These are phyloP conservation scores for Sminthurinus signatus DNA, from an alignment of 1,140 invertebrate genomes.

Conservation along the genomic window DNA sequence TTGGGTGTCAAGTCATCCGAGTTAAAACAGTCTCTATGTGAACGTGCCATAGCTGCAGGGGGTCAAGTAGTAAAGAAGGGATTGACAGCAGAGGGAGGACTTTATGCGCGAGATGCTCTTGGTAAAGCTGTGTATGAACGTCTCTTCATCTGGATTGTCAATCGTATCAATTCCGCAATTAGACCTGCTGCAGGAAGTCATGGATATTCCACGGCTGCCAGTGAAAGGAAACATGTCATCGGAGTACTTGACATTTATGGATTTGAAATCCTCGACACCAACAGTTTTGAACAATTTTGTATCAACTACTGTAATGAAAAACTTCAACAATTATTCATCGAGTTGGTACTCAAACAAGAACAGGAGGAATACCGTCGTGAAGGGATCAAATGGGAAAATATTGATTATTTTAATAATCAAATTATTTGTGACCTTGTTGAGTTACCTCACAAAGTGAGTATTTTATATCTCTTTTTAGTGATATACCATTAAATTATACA, in stretches of 20 bases:
- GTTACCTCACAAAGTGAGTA: constrained; percentile 2
- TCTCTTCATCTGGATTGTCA: constrained; percentile 87
- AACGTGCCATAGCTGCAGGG: constrained; percentile 82
- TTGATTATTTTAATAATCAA: constrained; percentile 78
- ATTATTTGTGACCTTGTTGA: constrained; percentile 17
- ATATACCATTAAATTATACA: no score
- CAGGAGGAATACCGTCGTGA: constrained; percentile 90
- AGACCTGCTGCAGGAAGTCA: constrained; percentile 49
- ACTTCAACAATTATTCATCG: constrained; percentile 91
- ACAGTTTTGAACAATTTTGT: constrained; percentile 61
- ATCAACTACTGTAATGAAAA: constrained; percentile 98
- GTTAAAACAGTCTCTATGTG: constrained; percentile 69
- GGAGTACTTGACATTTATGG: constrained; percentile 96
- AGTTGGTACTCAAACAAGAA: constrained; percentile 90
- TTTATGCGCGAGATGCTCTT: constrained; percentile 70
- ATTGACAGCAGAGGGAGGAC: constrained; percentile 58
- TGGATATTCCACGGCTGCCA: constrained; percentile 1
- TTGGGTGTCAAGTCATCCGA: constrained; percentile 58
- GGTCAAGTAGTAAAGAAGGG: constrained; percentile 91
- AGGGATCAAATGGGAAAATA: constrained; percentile 83
- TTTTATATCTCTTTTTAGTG: no score
- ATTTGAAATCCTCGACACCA: constrained; percentile 89
- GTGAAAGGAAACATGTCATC: constrained; percentile 68
- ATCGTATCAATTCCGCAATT: constrained; percentile 78
- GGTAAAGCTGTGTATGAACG: constrained; percentile 61